Conservation (phyloP, 2,797 vertebrate species). For the Coracias cyanogaster region DNA sequence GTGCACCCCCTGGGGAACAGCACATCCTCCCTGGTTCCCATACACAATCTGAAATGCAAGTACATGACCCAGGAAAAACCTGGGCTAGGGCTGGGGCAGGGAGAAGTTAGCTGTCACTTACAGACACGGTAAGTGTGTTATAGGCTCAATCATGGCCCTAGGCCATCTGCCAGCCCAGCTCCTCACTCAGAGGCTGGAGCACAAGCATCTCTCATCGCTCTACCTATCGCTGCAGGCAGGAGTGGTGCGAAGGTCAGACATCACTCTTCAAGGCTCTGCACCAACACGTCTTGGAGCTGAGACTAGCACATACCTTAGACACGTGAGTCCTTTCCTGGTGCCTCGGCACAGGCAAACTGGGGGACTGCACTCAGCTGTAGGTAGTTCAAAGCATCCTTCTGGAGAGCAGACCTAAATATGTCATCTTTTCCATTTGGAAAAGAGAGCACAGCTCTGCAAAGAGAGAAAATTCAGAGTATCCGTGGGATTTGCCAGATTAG, state of each 20-base stretch:
- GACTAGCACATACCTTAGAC: not conserved
- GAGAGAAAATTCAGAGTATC: not conserved
- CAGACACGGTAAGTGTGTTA: not conserved
- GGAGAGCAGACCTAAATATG: not conserved
- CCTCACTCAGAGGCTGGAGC: not conserved
- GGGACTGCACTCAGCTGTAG: not conserved
- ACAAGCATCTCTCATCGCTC: not conserved
- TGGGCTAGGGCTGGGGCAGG: not conserved
- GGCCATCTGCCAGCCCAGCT: not conserved
- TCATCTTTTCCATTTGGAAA: not conserved
- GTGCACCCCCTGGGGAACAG: not conserved
- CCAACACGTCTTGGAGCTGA: accelerated
- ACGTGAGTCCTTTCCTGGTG: not conserved
- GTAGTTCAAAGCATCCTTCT: not conserved
- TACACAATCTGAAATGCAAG: not conserved
- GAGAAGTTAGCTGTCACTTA: not conserved
- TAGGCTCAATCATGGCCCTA: not conserved
- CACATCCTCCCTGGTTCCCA: accelerated
- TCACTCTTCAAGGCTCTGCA: not conserved
- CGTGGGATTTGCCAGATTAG: not conserved
- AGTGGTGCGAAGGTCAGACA: accelerated
- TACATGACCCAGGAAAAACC: not conserved
- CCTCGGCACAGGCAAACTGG: not conserved
- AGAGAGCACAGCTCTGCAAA: not conserved
- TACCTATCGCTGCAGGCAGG: accelerated